Evolutionary conservation across 2,888 invertebrate species (phyloP), one percentile per base, ranked within the genome.

Genomic region (Monoplex corrugatus): DNA sequence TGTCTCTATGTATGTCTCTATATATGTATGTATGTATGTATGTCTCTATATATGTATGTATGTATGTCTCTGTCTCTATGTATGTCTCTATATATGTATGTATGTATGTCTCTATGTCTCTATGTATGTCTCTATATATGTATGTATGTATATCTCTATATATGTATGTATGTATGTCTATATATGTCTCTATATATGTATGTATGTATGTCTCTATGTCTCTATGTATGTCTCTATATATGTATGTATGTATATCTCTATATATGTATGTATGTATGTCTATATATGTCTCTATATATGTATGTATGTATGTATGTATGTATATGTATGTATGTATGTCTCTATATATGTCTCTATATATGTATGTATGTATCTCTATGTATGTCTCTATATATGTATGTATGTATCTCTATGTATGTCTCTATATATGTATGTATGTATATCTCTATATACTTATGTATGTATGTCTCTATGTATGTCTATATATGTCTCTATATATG

Each of bases 131-230:
- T 23, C 16, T 40, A 38, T 1, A 38, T 78, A 10, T 78, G 40
- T 13, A 19, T 68, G 68, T 23, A 19, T 68, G 1, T 23, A 19
- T 68, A n/a, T 78, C 35, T 78, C 10, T 40, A 35, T 78, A n/a
- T 40, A 35, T 78, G 78, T 19, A 19, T 40, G 6, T n/a, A 19
- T 28, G n/a, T 68, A n/a, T 68, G 68, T 68, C 28, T 68, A 38
- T 78, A 38, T 10, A 1, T 0, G 0, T 0, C 0, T 78, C 35
- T 38, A 6, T 78, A 50, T 19, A 50, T 19, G n/a, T 19, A 2
- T 78, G 40, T 78, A 38, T 78, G 78, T 78, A 38, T 78, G 78
- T 78, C 35, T 32, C 16, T 78, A 38, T 43, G 78, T 78, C 35
- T 78, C 35, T 32, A 38, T 78, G 78, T 38, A 38, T 3, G 78